These are phyloP conservation scores for Glossosoma conforme DNA, from an alignment of 1,140 invertebrate species.

Conservation along the genomic window DNA sequence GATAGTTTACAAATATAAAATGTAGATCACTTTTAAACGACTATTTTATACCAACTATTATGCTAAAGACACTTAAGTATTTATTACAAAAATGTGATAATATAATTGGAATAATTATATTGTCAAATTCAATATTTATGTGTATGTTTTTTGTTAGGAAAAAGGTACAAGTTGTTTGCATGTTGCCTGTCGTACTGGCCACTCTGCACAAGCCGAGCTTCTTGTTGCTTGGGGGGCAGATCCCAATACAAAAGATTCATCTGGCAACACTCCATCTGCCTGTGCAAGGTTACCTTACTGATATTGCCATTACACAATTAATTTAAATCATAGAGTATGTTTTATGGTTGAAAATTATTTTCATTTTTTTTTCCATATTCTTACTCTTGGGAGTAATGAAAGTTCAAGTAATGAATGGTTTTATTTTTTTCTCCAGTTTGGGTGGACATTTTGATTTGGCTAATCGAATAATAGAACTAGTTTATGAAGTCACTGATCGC, in stretches of 20 bases:
- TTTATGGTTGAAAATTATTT: too few species aligned
- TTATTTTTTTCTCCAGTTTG: conserved; percentile 51
- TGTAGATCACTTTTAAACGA: too few species aligned
- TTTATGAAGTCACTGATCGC: conserved; percentile 93
- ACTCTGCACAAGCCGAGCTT: conserved; percentile 82
- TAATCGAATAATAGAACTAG: conserved; percentile 79
- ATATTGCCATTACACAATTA: too few species aligned
- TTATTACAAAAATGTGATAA: too few species aligned
- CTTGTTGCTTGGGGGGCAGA: conserved; percentile 92
- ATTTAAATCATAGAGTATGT: background rate
- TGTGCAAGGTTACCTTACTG: conserved; percentile 81
- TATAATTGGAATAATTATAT: too few species aligned
- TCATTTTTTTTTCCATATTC: conserved; percentile 4
- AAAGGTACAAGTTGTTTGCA: conserved; percentile 90
- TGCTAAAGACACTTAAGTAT: too few species aligned
- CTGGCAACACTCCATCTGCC: conserved; percentile 73
- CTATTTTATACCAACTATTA: too few species aligned
- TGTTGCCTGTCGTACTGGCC: conserved; percentile 85
- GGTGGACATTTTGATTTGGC: conserved; percentile 78
- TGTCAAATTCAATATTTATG: conserved; percentile 7
- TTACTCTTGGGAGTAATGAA: conserved; percentile 3
- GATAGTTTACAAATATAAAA: too few species aligned
- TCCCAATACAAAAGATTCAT: conserved; percentile 72
- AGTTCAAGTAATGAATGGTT: conserved; percentile 6
- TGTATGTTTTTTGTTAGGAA: conserved; percentile 56